Evolutionary conservation across 2,888 invertebrate species (phyloP).

Genomic region (Thera obeliscata): DNA sequence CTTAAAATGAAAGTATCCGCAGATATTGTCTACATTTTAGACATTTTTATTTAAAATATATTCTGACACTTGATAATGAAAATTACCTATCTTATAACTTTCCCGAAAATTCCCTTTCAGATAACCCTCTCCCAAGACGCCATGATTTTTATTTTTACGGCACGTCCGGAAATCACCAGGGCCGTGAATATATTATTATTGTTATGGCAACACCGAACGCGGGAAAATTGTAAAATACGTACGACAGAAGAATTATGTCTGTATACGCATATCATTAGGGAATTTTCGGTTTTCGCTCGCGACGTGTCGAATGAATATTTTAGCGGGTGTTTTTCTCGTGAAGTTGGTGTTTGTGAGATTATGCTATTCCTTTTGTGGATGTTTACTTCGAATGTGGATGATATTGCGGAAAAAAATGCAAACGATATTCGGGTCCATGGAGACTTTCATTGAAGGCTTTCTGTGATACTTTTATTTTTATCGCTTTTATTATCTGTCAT

Average conservation of each 20-base stretch:
- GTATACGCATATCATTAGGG: conserved; percentile 69
- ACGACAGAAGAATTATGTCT: conserved; percentile 67
- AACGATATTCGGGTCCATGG: not conserved
- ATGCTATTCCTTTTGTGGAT: conserved; percentile 36
- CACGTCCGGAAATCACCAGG: conserved; percentile 77
- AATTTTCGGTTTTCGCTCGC: conserved; percentile 64
- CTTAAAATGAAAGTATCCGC: not conserved
- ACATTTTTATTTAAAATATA: conserved; percentile 11
- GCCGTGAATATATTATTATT: conserved; percentile 82
- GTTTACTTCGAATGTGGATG: conserved; percentile 19
- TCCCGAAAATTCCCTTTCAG: conserved; percentile 36
- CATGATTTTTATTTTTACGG: conserved; percentile 79
- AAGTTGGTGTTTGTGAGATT: conserved; percentile 27
- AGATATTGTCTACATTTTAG: not conserved
- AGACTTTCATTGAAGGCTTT: not conserved
- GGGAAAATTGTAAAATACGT: conserved; percentile 79
- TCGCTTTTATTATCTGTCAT: not conserved
- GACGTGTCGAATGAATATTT: conserved; percentile 65
- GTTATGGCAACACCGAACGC: conserved; percentile 76
- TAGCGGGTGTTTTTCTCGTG: conserved; percentile 51
- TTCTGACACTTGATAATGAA: conserved; percentile 24
- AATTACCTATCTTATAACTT: conserved; percentile 30
- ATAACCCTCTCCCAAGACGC: conserved; percentile 65
- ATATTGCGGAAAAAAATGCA: conserved; percentile 5
- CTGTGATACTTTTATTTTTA: not conserved